Conservation (phyloP, 2,113 vertebrate species). For the Rhinolophus ferrumequinum region DNA sequence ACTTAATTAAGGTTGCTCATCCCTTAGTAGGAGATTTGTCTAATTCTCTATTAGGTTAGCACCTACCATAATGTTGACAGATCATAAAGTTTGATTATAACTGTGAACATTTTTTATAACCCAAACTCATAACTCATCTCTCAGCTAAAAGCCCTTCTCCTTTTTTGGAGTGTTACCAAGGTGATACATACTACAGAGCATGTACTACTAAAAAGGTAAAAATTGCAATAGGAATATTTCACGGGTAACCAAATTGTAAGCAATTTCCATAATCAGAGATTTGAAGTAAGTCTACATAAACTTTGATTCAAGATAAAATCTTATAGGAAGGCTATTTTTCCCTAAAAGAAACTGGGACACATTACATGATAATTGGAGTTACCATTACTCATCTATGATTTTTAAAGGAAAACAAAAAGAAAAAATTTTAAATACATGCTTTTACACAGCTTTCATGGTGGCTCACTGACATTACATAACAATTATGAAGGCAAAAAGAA, state of each 20-base stretch:
- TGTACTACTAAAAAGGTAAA: not conserved
- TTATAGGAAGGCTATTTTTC: not conserved
- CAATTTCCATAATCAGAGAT: not conserved
- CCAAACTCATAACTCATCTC: not conserved
- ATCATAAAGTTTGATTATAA: conserved; percentile 20
- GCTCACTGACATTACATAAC: not conserved
- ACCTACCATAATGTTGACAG: not conserved
- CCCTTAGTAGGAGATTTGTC: not conserved
- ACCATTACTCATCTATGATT: not conserved
- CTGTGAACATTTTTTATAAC: conserved; percentile 33
- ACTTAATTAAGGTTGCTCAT: not conserved
- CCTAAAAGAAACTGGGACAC: not conserved
- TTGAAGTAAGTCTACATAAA: conserved; percentile 47
- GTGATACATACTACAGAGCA: not conserved
- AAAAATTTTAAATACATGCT: not conserved
- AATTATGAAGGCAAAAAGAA: not conserved
- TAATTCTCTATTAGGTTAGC: not conserved
- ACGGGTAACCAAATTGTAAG: not conserved
- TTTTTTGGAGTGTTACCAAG: not conserved
- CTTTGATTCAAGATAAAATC: not conserved
- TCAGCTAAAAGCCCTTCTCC: not conserved
- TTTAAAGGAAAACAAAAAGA: not conserved
- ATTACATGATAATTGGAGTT: not conserved
- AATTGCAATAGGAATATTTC: not conserved
- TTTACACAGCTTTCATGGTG: not conserved